phyloP scores from a whole-genome alignment of 2,888 invertebrate species.

The Netelia inedita region DNA sequence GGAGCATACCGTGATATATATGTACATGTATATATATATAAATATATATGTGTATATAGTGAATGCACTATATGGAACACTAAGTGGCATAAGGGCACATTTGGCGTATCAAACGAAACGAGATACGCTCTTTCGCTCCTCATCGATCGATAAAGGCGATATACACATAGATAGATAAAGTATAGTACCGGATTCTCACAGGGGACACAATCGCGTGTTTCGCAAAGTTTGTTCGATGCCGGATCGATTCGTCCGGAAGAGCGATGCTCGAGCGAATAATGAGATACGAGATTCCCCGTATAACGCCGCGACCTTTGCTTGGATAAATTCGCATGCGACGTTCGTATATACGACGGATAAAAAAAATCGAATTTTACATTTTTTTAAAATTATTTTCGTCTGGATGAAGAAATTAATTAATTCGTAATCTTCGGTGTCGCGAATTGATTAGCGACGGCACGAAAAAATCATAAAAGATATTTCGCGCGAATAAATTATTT shows the following conservation, averaged over 20 bases:
- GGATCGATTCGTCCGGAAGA: conserved; percentile 64
- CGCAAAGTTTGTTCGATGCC: conserved; percentile 70
- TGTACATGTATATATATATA: neutral
- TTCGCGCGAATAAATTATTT: no score
- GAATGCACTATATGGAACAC: neutral
- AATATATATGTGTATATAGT: neutral
- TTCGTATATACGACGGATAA: conserved; percentile 18
- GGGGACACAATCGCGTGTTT: conserved; percentile 68
- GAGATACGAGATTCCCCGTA: conserved; percentile 56
- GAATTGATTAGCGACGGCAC: no score
- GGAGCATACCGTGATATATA: conserved; percentile 7
- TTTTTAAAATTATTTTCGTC: neutral
- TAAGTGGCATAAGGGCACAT: no score
- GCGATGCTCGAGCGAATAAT: conserved; percentile 53
- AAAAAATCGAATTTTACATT: neutral
- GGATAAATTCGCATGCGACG: conserved; percentile 22
- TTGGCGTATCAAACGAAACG: no score
- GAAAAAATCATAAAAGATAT: no score
- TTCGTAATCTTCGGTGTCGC: no score
- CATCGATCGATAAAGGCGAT: no score
- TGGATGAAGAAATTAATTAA: no score
- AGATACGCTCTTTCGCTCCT: no score
- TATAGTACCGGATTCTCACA: neutral
- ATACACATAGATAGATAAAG: neutral
- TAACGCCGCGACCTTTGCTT: conserved; percentile 21